Conservation (phyloP, 1,140 invertebrate genomes). For the Colletes latitarsis region DNA sequence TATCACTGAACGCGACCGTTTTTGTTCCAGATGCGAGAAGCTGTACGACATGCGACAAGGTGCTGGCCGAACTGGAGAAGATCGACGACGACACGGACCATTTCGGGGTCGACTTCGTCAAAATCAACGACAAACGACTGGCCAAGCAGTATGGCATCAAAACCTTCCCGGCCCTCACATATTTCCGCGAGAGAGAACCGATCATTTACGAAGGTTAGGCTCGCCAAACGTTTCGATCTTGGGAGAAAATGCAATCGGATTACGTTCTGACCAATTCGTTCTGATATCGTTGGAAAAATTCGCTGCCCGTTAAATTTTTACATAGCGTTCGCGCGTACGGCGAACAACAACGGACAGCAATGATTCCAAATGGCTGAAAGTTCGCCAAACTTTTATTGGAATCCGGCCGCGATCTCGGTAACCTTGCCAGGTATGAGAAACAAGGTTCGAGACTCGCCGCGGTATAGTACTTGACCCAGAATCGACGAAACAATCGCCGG, state of each 20-base stretch:
- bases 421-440: constrained; percentile 67
- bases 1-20: neutral
- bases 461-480: constrained; percentile 63
- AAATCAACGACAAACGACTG: constrained; percentile 96
- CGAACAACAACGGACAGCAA: constrained; percentile 38
- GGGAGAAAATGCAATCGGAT: no score
- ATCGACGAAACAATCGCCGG: constrained; percentile 38
- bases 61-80: constrained; percentile 94
- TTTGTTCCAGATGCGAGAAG: constrained; percentile 90
- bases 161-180: constrained; percentile 95
- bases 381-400: constrained; percentile 68
- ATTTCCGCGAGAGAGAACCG: constrained; percentile 96
- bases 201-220: constrained; percentile 93
- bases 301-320: neutral
- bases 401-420: constrained; percentile 61
- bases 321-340: neutral
- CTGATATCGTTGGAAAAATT: no score
- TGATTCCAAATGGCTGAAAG: constrained; percentile 48
- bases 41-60: constrained; percentile 95
- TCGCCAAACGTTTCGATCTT: neutral
- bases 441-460: constrained; percentile 53
- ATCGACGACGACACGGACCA: constrained; percentile 97
- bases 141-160: constrained; percentile 97
- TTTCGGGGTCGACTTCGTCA: constrained; percentile 96
- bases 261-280: no score